Percentiles rank a stretch among this genome's conserved stretches.
Evolutionary conservation across 2,113 vertebrate species (phyloP).

Genomic region (Sprattus sprattus): DNA sequence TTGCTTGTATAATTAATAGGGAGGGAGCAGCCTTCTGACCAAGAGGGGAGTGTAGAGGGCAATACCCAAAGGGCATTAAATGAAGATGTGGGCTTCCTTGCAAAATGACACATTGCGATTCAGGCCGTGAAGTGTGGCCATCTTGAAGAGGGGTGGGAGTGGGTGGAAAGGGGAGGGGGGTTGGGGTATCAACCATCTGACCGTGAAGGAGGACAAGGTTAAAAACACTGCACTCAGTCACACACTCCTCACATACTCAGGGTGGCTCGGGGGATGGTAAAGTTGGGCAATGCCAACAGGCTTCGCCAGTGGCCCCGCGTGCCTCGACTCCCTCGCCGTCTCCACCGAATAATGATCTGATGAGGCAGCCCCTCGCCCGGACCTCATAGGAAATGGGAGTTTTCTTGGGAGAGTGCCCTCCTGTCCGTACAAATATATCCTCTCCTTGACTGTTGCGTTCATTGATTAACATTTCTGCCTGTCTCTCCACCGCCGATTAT

Average conservation of each 20-base stretch:
- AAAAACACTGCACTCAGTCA: neutral
- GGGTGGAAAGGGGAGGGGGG: neutral
- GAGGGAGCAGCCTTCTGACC: neutral
- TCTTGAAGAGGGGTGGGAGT: neutral
- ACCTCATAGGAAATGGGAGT: neutral
- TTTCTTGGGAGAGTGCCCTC: neutral
- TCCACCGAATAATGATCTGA: constrained; percentile 10
- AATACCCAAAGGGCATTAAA: neutral
- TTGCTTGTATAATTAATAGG: constrained; percentile 14
- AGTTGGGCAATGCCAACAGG: neutral
- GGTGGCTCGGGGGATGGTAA: neutral
- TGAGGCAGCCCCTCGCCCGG: neutral
- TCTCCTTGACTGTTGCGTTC: constrained; percentile 15
- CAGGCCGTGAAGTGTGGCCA: constrained; percentile 21
- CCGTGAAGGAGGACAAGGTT: constrained; percentile 6
- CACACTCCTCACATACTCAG: neutral
- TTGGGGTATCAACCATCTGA: neutral
- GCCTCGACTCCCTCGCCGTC: neutral
- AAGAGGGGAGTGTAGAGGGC: neutral
- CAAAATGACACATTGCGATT: constrained; percentile 36
- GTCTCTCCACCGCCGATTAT: neutral
- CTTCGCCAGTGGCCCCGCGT: neutral
- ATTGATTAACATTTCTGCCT: constrained; percentile 13
- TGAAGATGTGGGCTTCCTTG: neutral
- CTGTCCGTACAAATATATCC: neutral